Conservation (phyloP, 2,888 invertebrate species). For the Herminia tarsipennalis region DNA sequence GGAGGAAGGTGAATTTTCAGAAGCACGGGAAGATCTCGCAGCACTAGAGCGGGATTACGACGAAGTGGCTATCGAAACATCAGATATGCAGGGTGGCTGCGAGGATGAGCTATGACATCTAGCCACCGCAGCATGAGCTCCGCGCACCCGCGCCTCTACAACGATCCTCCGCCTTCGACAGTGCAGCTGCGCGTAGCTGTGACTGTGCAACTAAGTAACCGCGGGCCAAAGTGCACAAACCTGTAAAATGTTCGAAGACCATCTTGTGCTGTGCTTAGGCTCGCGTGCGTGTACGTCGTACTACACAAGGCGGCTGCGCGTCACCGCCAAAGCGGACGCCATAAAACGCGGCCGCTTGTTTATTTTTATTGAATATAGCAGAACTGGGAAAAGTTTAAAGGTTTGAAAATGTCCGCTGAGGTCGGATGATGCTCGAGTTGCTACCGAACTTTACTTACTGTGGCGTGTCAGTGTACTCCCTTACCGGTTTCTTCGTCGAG, state of each 20-base stretch:
- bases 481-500: constrained; percentile 61
- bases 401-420: constrained; percentile 82
- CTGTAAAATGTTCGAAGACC: neutral
- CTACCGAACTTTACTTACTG: constrained; percentile 20
- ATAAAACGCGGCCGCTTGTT: constrained; percentile 78
- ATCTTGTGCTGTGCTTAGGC: constrained; percentile 15
- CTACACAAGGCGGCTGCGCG: constrained; percentile 50
- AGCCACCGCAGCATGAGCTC: constrained; percentile 16
- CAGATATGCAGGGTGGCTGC: constrained; percentile 70
- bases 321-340: constrained; percentile 74
- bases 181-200: constrained; percentile 19
- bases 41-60: constrained; percentile 91
- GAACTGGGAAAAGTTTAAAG: constrained; percentile 77
- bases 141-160: constrained; percentile 21
- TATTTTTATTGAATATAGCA: constrained; percentile 80
- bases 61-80: constrained; percentile 89
- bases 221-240: constrained; percentile 6
- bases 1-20: constrained; percentile 94
- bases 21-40: constrained; percentile 92
- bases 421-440: constrained; percentile 63
- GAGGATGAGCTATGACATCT: constrained; percentile 73
- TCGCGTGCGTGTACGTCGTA: constrained; percentile 35
- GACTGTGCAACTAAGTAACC: constrained; percentile 19
- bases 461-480: constrained; percentile 43
- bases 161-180: constrained; percentile 33